phyloP scores from a whole-genome alignment of 2,888 invertebrate genomes.

The Hermaeophaga mercurialis region DNA sequence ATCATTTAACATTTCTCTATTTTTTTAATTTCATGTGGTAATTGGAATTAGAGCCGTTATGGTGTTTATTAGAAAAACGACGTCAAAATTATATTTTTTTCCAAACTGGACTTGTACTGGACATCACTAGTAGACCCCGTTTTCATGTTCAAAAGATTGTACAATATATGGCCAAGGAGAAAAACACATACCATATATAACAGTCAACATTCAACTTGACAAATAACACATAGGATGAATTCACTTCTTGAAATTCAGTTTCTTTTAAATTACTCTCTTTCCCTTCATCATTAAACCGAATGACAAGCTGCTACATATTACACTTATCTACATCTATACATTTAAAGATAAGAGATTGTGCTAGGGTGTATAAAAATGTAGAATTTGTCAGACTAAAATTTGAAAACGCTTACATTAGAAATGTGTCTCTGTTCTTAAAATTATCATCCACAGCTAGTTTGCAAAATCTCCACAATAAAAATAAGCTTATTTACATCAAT shows the following conservation, averaged over 20 bases:
- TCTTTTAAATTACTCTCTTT: slow-evolving; percentile 33
- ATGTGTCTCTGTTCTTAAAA: no score
- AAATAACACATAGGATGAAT: slow-evolving; percentile 51
- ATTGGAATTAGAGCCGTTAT: no score
- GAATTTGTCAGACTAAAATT: slow-evolving; percentile 43
- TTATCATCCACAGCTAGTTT: no score
- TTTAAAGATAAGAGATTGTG: slow-evolving; percentile 51
- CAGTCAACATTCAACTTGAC: slow-evolving; percentile 55
- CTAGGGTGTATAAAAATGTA: slow-evolving; percentile 37
- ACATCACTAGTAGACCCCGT: no score
- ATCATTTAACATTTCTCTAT: no score
- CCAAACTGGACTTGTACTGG: no score
- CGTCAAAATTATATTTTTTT: no score
- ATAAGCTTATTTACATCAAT: no score
- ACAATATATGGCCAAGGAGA: slow-evolving; percentile 37
- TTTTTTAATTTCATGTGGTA: no score
- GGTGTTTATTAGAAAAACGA: no score
- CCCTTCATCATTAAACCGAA: slow-evolving; percentile 36
- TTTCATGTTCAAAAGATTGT: slow-evolving; percentile 21
- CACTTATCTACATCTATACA: slow-evolving; percentile 54
- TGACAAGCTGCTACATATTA: slow-evolving; percentile 52
- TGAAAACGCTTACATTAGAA: no score
- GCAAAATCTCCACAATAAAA: no score
- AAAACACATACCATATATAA: slow-evolving; percentile 50
- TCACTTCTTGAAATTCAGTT: slow-evolving; percentile 32